phyloP scores from a whole-genome alignment of 1,140 invertebrate genomes.

The Drosophila quadrilineata region DNA sequence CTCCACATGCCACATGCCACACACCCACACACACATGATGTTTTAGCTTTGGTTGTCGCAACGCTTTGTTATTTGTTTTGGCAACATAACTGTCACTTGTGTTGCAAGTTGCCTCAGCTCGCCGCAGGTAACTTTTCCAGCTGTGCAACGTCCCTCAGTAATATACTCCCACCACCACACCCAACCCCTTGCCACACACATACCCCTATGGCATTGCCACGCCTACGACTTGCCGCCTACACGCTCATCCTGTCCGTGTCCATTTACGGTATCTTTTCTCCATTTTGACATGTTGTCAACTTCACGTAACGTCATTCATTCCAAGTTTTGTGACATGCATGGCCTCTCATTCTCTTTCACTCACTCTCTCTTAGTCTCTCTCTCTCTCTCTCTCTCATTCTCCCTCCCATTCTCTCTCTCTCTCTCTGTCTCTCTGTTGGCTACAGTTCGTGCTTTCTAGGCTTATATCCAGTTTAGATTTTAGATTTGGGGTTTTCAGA shows the following conservation, averaged over 20 bases:
- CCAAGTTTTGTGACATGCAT: conserved; percentile 71
- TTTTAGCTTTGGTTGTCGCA: conserved; percentile 5
- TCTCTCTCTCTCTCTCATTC: background rate
- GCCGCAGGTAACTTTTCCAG: conserved; percentile 28
- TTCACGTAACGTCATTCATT: conserved; percentile 76
- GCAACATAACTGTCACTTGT: conserved; percentile 78
- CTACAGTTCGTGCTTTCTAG: conserved; percentile 4
- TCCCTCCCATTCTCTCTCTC: background rate
- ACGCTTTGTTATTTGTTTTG: conserved; percentile 66
- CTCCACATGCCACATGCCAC: conserved; percentile 5
- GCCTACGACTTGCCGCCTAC: background rate
- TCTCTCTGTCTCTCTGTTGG: background rate
- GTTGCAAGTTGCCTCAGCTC: conserved; percentile 50
- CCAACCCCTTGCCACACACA: background rate
- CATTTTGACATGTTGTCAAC: conserved; percentile 76
- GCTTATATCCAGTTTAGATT: conserved; percentile 32
- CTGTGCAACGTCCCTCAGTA: no score
- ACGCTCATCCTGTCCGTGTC: conserved; percentile 25
- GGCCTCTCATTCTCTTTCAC: background rate
- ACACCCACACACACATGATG: background rate
- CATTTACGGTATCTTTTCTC: conserved; percentile 71
- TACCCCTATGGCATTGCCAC: background rate
- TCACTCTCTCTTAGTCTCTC: background rate
- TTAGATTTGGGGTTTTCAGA: conserved; percentile 26
- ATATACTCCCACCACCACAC: background rate